Evolutionary conservation across 2,113 vertebrate species (phyloP).

Genomic region (Chunga burmeisteri): DNA sequence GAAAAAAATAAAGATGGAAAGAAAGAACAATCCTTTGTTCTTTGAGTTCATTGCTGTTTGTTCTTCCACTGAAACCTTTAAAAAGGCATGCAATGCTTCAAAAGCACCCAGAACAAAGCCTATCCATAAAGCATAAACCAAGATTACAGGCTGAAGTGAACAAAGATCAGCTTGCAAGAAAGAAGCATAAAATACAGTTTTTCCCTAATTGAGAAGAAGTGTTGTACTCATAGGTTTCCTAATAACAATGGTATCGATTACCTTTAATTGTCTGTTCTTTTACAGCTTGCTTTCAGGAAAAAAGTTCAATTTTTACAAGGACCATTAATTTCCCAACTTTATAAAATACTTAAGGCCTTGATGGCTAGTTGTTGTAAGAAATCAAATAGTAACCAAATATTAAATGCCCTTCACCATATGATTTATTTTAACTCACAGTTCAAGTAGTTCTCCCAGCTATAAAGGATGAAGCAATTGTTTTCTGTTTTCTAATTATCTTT

Average conservation of each 20-base stretch:
- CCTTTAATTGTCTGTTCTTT: conserved; percentile 55
- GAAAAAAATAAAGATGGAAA: not conserved
- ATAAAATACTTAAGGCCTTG: conserved; percentile 8
- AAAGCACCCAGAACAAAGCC: conserved; percentile 63
- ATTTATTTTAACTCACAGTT: not conserved
- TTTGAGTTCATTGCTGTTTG: conserved; percentile 32
- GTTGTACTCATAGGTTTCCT: conserved; percentile 28
- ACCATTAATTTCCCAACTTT: conserved; percentile 43
- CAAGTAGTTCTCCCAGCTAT: not conserved
- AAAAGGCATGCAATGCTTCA: conserved; percentile 39
- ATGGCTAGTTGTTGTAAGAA: conserved; percentile 12
- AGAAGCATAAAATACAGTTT: conserved; percentile 50
- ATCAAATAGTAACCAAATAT: conserved; percentile 7
- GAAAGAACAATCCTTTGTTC: conserved; percentile 19
- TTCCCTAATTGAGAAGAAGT: conserved; percentile 33
- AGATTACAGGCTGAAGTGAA: conserved; percentile 48
- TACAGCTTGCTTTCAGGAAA: conserved; percentile 8
- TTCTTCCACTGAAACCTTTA: conserved; percentile 46
- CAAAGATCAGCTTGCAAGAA: conserved; percentile 45
- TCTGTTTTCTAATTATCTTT: not conserved
- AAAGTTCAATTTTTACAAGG: conserved; percentile 32
- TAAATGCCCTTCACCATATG: not conserved
- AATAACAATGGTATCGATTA: conserved; percentile 55
- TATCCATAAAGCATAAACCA: conserved; percentile 47
- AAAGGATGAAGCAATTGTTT: not conserved